Evolutionary conservation across 2,797 vertebrate species (phyloP), one percentile per base, ranked within the genome.

Genomic region (Bryconaethiops microstoma): DNA sequence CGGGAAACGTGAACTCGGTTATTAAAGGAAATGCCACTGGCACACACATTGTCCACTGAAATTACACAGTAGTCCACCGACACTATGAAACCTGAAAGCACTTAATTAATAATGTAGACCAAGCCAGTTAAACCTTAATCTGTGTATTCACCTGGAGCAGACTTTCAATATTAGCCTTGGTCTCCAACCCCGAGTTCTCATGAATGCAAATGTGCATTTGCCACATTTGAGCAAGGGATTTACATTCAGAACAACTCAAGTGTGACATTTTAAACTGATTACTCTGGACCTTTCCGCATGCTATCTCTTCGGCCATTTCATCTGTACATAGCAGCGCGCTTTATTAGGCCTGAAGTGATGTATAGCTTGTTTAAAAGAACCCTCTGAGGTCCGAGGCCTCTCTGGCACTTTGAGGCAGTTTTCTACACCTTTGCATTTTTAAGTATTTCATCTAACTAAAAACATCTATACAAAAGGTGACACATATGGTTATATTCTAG

Each of bases 291-390:
- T 68, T 74, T 23, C 63, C 35, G 62, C 68, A 73, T 45, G 52
- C 62, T 39, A 60, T 60, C 62, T 55, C 19, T 23, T 54, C 10
- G 45, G 45, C 35, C 50, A 80, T n/a, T 48, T 74, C 50, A 80
- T 74, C 72, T 70, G 25, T 76, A 69, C 39, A 17, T 42, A n/a
- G 12, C 19, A 54, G n/a, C 68, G 50, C 16, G 52, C 17, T 29
- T 71, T 42, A 14, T 48, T 45, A 74, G 71, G 5, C 71, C 19
- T 10, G 48, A 45, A 71, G 1, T 45, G 73, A 64, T 76, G 42
- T 71, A 76, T 35, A 76, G 45, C 48, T 67, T 81, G 59, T 64
- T 71, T 81, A 62, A 81, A 62, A 76, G n/a, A n/a, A n/a, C n/a
- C n/a, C n/a, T n/a, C n/a, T n/a, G n/a, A n/a, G 40, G n/a, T n/a